Base-by-base conservation (phyloP, 2,797 vertebrate genomes). In the Sphaeramia orbicularis region DNA sequence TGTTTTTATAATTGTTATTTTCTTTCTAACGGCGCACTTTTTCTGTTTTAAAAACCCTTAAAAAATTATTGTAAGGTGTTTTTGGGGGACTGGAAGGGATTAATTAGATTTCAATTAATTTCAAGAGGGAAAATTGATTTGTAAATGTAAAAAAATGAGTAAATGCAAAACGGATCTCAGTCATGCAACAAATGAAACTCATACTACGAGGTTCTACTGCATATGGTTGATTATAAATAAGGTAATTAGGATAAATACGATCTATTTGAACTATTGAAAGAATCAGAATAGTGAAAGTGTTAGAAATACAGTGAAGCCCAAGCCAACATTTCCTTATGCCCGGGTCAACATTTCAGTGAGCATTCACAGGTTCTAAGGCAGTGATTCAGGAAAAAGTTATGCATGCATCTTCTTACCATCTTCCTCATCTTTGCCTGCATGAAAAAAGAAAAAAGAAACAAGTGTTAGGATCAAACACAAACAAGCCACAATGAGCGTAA, bases 371-470 rank as follows among this genome's bases (percentile, higher is more conserved):
- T 36, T 35, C 0, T 68, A 75, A 76, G 51, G 52, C 69, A 56
- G 67, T 48, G 24, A 41, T 6, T 13, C 30, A n/a, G 12, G 60
- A 14, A 30, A n/a, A 9, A 10, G 13, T 37, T 14, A 8, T 30
- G 30, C 24, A 16, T 45, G 44, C 11, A 67, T 11, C 8, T 11
- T 6, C 92, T 92, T 60, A 92, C 92, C 90, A 52, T 92, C 80
- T 48, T 84, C 91, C 1, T 81, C 77, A 6, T 77, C 82, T 4
- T 0, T 30, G 43, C 86, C 92, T 93, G 80, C 65, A 83, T n/a
- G n/a, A n/a, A n/a, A n/a, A 72, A 54, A 10, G 85, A 47, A 80
- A 11, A 78, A 4, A 78, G 59, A 81, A 14, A 53, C 13, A 8
- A 42, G 16, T 0, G 49, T 77, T 6, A 73, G 54, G 9, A 6